Percentiles rank a stretch among this genome's conserved stretches.
Evolutionary conservation across 2,113 vertebrate genomes (phyloP).

Genomic region (Eira barbara): DNA sequence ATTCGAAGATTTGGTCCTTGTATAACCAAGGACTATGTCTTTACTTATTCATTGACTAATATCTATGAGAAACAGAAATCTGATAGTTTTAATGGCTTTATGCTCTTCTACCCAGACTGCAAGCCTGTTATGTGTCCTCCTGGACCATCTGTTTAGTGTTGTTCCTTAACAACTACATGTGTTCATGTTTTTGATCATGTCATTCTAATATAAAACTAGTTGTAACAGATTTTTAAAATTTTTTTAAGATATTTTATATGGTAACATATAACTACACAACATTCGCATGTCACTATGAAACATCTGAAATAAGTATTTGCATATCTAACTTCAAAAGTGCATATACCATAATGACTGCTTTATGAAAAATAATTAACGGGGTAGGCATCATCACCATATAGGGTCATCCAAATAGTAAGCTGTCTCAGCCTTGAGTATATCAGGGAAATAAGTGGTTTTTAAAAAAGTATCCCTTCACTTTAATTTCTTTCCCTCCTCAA

Average conservation of each 20-base stretch:
- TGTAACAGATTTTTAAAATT: neutral
- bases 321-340: slow-evolving; percentile 24
- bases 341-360: slow-evolving; percentile 29
- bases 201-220: slow-evolving; percentile 64
- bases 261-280: neutral
- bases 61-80: slow-evolving; percentile 82
- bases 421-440: neutral
- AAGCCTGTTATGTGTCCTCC: slow-evolving; percentile 79
- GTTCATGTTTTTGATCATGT: slow-evolving; percentile 45
- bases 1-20: slow-evolving; percentile 69
- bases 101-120: slow-evolving; percentile 78
- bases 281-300: slow-evolving; percentile 23
- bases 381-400: slow-evolving; percentile 7
- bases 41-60: slow-evolving; percentile 84
- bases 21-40: slow-evolving; percentile 76
- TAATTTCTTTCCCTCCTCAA: slow-evolving; percentile 17
- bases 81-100: slow-evolving; percentile 85
- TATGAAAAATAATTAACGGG: slow-evolving; percentile 31
- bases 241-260: slow-evolving; percentile 10
- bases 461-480: neutral
- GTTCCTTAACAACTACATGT: slow-evolving; percentile 76
- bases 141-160: slow-evolving; percentile 85
- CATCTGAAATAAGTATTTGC: neutral
- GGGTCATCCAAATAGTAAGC: neutral
- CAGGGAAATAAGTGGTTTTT: neutral